Base-by-base conservation (phyloP, 64 coral and sea anemone species). In the Stichodactyla mertensii region DNA sequence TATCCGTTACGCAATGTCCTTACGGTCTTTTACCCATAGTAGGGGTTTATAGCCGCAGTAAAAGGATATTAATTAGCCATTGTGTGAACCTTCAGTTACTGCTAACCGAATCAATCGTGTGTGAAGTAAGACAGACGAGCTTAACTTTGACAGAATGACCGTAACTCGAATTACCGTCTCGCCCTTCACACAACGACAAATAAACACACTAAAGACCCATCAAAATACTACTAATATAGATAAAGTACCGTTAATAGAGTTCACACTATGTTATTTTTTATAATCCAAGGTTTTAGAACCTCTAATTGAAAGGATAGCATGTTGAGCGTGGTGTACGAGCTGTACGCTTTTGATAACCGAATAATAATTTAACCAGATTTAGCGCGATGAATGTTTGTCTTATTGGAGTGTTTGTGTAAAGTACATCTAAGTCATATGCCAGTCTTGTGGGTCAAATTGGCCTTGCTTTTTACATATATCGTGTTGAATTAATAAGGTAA, bases 161-260 rank as follows among this genome's bases (percentile, higher is more conserved):
- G 24, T 9, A 26, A 31, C 69, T 74, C 69, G 69, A 74, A 74
- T 74, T 74, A 74, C 69, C 69, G 69, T 81, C 78, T 81, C 52
- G 78, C 53, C 53, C 78, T 54, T 16, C n/a, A 53, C 78, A 81
- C 78, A 55, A 81, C 78, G 78, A 81, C 78, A 55, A 19, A 81
- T 81, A 81, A 81, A 81, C 78, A 54, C 51, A 19, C 78, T 81
- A 81, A 81, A 81, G 12, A 81, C 51, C 36, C 15, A 45, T 81
- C 20, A 81, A 53, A 18, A 53, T 81, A 81, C 78, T 18, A 55
- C 16, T 81, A 81, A 81, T 81, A 81, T 22, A 55, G 36, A 53
- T 53, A 81, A 81, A 81, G 78, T 31, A 81, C 78, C 52, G 19
- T 80, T 54, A 80, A 80, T 52, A 52, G 23, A 45, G 7, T 81